A percentile compares a stretch with the other conserved stretches of the same genome.
Conservation (phyloP, 2,797 vertebrate species). For the Pampus argenteus region DNA sequence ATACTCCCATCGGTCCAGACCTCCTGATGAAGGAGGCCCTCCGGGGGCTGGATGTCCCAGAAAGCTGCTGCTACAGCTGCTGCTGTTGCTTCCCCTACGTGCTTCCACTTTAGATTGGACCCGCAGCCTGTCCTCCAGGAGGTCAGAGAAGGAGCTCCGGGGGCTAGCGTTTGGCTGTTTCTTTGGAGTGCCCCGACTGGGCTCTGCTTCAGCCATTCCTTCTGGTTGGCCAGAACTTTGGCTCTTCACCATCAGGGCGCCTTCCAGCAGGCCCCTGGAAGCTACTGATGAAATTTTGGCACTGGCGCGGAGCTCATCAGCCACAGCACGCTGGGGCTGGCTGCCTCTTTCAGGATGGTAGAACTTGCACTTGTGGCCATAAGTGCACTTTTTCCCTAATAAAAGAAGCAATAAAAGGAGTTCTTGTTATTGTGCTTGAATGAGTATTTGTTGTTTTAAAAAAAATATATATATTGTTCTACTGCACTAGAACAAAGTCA, state of each 20-base stretch:
- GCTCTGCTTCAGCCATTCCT: conserved; percentile 71
- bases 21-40: conserved; percentile 78
- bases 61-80: conserved; percentile 58
- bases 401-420: neutral
- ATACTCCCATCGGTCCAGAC: conserved; percentile 88
- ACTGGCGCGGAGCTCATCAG: conserved; percentile 97
- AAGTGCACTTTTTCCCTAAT: conserved; percentile 97
- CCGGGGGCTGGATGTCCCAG: conserved; percentile 78
- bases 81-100: conserved; percentile 73
- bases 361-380: conserved; percentile 99
- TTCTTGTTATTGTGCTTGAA: neutral
- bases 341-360: conserved; percentile 96
- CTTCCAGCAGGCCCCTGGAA: conserved; percentile 87
- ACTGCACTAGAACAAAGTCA: neutral
- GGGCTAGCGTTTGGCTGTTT: conserved; percentile 89
- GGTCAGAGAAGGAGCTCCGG: conserved; percentile 85
- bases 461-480: neutral
- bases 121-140: conserved; percentile 89
- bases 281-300: conserved; percentile 88
- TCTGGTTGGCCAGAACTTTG: conserved; percentile 83
- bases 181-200: conserved; percentile 86
- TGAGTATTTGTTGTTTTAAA: neutral
- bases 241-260: conserved; percentile 88
- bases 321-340: conserved; percentile 94
- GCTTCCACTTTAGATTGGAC: conserved; percentile 90